Evolutionary conservation across 2,888 invertebrate genomes (phyloP), one percentile per base, ranked within the genome.

Genomic region (Chymomyza caudatula): DNA sequence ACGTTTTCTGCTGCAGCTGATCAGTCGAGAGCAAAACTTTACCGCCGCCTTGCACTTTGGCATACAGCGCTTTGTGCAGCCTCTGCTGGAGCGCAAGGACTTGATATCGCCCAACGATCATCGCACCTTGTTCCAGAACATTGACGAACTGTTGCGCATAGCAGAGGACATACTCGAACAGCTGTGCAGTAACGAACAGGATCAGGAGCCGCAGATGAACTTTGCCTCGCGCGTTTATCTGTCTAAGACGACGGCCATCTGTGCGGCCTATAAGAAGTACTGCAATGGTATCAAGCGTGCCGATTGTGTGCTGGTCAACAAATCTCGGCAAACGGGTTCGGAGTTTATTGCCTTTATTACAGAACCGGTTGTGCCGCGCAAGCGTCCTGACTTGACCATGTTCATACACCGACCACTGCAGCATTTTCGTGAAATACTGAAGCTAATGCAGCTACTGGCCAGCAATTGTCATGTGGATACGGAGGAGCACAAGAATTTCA

Each of bases 341-440:
- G 94, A 95, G 25, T 96, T 97, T 89, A 94, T 95, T 58, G 92
- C 94, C 68, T 94, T 96, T 88, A 94, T 96, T 78, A 94, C 94
- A 65, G 95, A 95, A 84, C 96, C 96, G 2, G 93, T 95, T 15
- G 94, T 96, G 78, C 96, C 96, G 2, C 92, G 95, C 73, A 92
- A 95, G 89, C 93, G 95, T 74, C 96, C 96, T 13, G 96, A 97
- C 88, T 93, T 97, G 72, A 96, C 96, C 11, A 94, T 95, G 13
- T 93, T 96, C 75, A 93, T 97, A 68, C 95, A 96, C 89, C 94
- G 96, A 85, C 96, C 96, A 0, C 89, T 96, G 77, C 96, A 96
- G 90, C 96, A 96, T 91, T 94, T 93, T 87, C 92, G 94, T 78
- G 93, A 93, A 87, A 91, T 93, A 19, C 87, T 93, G 62, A 93